A percentile compares a stretch with the other conserved stretches of the same genome.
Conservation (phyloP, 2,888 invertebrate species). For the Dermolepida albohirtum region DNA sequence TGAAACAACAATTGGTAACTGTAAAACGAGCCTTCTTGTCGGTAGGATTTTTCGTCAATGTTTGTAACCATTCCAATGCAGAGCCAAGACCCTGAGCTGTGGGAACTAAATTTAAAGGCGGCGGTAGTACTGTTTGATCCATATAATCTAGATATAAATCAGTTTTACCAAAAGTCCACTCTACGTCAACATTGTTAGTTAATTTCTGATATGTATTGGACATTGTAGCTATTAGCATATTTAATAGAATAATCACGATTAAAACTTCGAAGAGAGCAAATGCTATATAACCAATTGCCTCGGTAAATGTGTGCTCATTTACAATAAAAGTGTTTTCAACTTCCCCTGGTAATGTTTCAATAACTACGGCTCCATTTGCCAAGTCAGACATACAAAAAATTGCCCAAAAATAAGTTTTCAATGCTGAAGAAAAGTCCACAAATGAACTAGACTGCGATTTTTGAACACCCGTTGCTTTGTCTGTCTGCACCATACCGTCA, state of each 20-base stretch:
- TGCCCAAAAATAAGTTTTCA: constrained; percentile 78
- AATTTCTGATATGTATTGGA: constrained; percentile 80
- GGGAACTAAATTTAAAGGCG: constrained; percentile 79
- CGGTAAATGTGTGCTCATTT: constrained; percentile 72
- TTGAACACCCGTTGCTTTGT: constrained; percentile 70
- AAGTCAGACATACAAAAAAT: constrained; percentile 76
- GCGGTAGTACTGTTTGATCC: constrained; percentile 75
- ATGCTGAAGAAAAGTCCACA: constrained; percentile 69
- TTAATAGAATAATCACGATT: constrained; percentile 78
- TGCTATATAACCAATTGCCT: constrained; percentile 75
- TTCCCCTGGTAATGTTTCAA: constrained; percentile 70
- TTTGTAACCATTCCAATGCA: constrained; percentile 67
- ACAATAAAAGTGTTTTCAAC: constrained; percentile 65
- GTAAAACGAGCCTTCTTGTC: constrained; percentile 66
- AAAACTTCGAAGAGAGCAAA: constrained; percentile 78
- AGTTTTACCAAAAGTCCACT: constrained; percentile 83
- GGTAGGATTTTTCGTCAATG: constrained; percentile 59
- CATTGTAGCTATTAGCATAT: constrained; percentile 86
- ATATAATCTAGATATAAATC: constrained; percentile 81
- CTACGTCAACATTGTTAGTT: constrained; percentile 75
- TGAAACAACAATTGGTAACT: constrained; percentile 57
- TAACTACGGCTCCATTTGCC: constrained; percentile 74
- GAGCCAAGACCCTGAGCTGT: constrained; percentile 68
- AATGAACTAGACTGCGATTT: constrained; percentile 70
- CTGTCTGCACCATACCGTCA: constrained; percentile 72